phyloP scores from a whole-genome alignment of 2,888 invertebrate species.

The Pogonocherus hispidulus region DNA sequence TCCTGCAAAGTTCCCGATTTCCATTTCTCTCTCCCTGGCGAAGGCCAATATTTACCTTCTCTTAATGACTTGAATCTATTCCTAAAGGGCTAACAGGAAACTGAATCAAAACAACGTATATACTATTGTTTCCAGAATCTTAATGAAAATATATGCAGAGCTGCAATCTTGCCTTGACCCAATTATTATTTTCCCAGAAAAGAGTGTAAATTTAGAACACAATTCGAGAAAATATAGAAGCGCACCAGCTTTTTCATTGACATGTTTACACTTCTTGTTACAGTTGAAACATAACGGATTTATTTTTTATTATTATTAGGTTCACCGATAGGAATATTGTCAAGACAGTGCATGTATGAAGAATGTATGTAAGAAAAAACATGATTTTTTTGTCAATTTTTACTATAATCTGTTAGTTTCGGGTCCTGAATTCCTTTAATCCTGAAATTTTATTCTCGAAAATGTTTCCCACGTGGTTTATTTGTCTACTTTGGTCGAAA shows the following conservation, averaged over 20 bases:
- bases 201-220: neutral
- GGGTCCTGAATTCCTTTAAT: no score
- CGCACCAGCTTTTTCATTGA: neutral
- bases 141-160: neutral
- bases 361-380: no score
- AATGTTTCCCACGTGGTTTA: no score
- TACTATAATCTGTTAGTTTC: no score
- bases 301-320: no score
- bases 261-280: neutral
- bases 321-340: no score
- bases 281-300: neutral
- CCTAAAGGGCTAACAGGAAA: neutral
- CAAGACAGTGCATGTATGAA: no score
- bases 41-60: neutral
- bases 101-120: conserved; percentile 6
- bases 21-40: neutral
- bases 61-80: neutral
- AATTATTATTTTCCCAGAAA: neutral
- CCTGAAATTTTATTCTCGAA: no score
- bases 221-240: neutral
- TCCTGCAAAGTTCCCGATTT: no score
- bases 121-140: neutral
- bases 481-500: no score
- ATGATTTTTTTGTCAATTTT: no score
- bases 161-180: conserved; percentile 7